A percentile compares a stretch with the other conserved stretches of the same genome.
phyloP scores from a whole-genome alignment of 2,797 vertebrate genomes.

The Falco berigora region DNA sequence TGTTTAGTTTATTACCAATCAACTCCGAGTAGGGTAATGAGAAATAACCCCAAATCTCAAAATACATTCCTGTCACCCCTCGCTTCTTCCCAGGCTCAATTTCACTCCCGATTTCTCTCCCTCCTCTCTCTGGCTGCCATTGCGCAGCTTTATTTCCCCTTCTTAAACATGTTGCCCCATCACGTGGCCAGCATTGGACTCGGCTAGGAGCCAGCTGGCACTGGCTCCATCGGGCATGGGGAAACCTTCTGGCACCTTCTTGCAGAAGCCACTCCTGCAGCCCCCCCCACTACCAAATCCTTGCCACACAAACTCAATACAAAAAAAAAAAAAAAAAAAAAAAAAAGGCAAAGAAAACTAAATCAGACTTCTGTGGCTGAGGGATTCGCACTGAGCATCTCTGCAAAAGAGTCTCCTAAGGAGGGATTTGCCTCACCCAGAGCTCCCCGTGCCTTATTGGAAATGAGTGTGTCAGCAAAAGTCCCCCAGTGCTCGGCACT shows the following conservation, averaged over 20 bases:
- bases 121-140: background rate
- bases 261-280: background rate
- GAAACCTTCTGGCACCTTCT: background rate
- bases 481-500: background rate
- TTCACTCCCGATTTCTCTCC: background rate
- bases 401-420: background rate
- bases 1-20: no score
- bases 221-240: background rate
- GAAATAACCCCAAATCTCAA: no score
- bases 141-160: background rate
- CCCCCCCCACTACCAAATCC: background rate
- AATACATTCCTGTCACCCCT: no score
- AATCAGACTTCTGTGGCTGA: background rate
- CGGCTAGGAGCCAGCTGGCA: no score
- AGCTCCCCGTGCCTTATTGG: background rate
- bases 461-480: background rate
- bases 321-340: no score
- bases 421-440: background rate
- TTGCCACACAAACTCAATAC: background rate
- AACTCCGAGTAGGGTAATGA: no score
- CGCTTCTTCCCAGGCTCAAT: no score
- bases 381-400: background rate
- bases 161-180: background rate
- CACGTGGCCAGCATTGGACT: background rate
- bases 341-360: background rate